Conservation (phyloP, 2,113 vertebrate genomes). For the Damaliscus lunatus region DNA sequence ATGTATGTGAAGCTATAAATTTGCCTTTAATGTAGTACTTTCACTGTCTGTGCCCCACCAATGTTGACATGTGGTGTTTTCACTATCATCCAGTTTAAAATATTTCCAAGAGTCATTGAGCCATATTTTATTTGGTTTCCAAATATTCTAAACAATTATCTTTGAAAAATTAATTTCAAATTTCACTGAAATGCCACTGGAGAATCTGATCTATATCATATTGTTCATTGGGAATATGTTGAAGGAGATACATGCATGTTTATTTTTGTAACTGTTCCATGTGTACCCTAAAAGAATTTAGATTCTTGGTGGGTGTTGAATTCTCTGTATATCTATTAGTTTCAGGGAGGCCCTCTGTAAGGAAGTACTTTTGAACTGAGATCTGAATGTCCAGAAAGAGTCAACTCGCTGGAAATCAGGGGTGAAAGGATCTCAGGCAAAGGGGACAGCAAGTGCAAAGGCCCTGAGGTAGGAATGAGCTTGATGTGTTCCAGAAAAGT, state of each 20-base stretch:
- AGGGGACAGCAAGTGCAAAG: background rate
- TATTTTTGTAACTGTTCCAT: background rate
- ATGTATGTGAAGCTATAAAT: background rate
- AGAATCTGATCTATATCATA: background rate
- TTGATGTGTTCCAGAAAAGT: background rate
- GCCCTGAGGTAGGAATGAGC: background rate
- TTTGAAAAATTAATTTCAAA: background rate
- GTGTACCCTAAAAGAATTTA: background rate
- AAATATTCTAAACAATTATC: background rate
- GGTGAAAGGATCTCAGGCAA: background rate
- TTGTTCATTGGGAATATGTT: background rate
- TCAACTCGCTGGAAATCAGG: background rate
- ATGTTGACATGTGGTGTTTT: background rate
- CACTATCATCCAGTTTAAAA: background rate
- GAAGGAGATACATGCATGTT: background rate
- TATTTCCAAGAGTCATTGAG: background rate
- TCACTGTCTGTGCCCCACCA: background rate
- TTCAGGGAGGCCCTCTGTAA: background rate
- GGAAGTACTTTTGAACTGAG: background rate
- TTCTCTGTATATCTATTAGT: background rate
- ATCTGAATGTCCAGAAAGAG: background rate
- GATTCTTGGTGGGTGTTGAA: background rate
- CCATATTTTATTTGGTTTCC: background rate
- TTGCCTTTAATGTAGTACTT: background rate
- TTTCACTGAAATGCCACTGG: background rate